These are phyloP conservation scores for Leptinotarsa rubiginosa DNA, from an alignment of 2,888 invertebrate genomes.

Conservation along the genomic window DNA sequence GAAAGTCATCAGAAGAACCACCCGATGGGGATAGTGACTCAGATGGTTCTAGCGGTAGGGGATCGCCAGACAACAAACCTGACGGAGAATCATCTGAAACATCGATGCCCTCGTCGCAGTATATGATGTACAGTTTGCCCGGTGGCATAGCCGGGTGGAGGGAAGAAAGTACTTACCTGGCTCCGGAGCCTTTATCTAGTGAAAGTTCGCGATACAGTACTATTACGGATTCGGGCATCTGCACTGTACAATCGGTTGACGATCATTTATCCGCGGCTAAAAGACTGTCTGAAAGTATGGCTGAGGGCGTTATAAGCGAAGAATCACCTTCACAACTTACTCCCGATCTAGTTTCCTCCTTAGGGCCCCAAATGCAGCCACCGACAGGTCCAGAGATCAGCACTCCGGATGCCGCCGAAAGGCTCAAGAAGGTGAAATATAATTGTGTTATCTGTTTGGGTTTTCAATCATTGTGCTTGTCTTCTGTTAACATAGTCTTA, in stretches of 20 bases:
- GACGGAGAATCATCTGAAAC: constrained; percentile 38
- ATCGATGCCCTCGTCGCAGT: constrained; percentile 53
- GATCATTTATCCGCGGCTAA: constrained; percentile 51
- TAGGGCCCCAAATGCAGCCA: constrained; percentile 60
- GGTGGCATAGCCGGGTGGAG: constrained; percentile 86
- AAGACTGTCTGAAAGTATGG: constrained; percentile 54
- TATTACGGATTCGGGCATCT: constrained; percentile 20
- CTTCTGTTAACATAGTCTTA: constrained; percentile 52
- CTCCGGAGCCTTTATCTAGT: constrained; percentile 68
- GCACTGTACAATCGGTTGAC: constrained; percentile 36
- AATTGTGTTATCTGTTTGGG: constrained; percentile 61
- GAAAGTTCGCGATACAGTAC: constrained; percentile 24
- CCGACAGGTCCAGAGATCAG: constrained; percentile 64
- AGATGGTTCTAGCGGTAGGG: constrained; percentile 72
- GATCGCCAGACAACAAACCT: constrained; percentile 54
- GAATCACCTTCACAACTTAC: constrained; percentile 38
- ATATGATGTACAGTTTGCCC: constrained; percentile 73
- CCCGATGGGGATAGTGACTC: constrained; percentile 74
- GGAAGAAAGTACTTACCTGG: constrained; percentile 82
- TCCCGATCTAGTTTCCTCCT: constrained; percentile 44
- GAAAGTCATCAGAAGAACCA: constrained; percentile 55
- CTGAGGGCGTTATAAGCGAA: constrained; percentile 54
- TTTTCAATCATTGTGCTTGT: constrained; percentile 59
- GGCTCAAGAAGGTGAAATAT: constrained; percentile 65
- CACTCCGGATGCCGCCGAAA: constrained; percentile 60